A percentile compares a stretch with the other conserved stretches of the same genome.
Evolutionary conservation across 2,797 vertebrate genomes (phyloP).

Genomic region (Channallabes apus): DNA sequence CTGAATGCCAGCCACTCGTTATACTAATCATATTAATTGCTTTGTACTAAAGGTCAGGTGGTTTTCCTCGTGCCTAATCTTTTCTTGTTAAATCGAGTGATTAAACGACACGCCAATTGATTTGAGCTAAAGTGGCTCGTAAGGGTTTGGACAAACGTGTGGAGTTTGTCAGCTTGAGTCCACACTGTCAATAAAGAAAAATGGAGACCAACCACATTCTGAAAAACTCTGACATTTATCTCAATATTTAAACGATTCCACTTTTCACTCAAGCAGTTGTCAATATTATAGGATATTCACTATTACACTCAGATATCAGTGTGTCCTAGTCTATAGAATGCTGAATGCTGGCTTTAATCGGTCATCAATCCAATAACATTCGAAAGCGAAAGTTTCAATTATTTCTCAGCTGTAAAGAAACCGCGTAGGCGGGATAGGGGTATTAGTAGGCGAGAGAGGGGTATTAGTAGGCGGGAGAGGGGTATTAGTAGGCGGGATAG

Average conservation of each 20-base stretch:
- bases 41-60: neutral
- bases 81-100: neutral
- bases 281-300: neutral
- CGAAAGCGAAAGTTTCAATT: no score
- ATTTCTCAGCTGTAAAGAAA: no score
- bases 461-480: no score
- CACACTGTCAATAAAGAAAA: neutral
- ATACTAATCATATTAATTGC: neutral
- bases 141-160: neutral
- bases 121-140: neutral
- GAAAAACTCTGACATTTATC: neutral
- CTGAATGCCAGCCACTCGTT: no score
- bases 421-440: no score
- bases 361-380: no score
- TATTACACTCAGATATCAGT: neutral
- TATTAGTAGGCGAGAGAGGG: no score
- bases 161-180: neutral
- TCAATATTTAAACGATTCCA: neutral
- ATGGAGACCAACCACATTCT: neutral
- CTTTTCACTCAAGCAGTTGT: neutral
- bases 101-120: neutral
- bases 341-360: neutral
- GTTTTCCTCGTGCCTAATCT: neutral
- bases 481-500: no score
- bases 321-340: neutral